phyloP scores from a whole-genome alignment of 1,140 invertebrate genomes.

The Drosophila ercepeae region DNA sequence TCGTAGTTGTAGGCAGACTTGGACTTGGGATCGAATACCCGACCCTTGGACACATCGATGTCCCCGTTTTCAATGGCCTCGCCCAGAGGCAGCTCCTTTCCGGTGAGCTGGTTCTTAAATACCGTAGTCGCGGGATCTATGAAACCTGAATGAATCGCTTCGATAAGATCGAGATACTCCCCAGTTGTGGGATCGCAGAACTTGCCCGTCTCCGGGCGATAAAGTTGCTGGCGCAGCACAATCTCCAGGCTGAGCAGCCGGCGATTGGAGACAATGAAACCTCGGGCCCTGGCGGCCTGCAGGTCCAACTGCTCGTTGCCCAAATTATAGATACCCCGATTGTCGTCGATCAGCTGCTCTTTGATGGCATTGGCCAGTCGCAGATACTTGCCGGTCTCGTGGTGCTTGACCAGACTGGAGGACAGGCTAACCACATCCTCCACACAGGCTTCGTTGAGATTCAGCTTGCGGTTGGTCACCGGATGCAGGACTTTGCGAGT shows the following conservation, averaged over 20 bases:
- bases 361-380: slow-evolving; percentile 90
- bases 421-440: slow-evolving; percentile 93
- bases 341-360: slow-evolving; percentile 89
- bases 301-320: slow-evolving; percentile 88
- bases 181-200: slow-evolving; percentile 90
- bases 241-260: slow-evolving; percentile 90
- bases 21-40: slow-evolving; percentile 91
- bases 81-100: slow-evolving; percentile 89
- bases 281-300: slow-evolving; percentile 88
- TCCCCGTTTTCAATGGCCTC: slow-evolving; percentile 92
- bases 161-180: slow-evolving; percentile 88
- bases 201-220: slow-evolving; percentile 90
- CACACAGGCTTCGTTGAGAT: slow-evolving; percentile 91
- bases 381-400: slow-evolving; percentile 88
- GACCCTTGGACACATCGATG: slow-evolving; percentile 90
- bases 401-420: slow-evolving; percentile 91
- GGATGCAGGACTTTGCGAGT: slow-evolving; percentile 93
- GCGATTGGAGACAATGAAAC: slow-evolving; percentile 90
- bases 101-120: slow-evolving; percentile 90
- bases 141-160: slow-evolving; percentile 89
- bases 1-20: slow-evolving; percentile 90
- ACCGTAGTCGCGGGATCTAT: slow-evolving; percentile 91
- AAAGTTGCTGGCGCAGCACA: slow-evolving; percentile 90
- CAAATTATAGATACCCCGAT: slow-evolving; percentile 88
- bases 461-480: slow-evolving; percentile 89